Conservation (phyloP, 2,797 vertebrate species). For the Malurus splendens region DNA sequence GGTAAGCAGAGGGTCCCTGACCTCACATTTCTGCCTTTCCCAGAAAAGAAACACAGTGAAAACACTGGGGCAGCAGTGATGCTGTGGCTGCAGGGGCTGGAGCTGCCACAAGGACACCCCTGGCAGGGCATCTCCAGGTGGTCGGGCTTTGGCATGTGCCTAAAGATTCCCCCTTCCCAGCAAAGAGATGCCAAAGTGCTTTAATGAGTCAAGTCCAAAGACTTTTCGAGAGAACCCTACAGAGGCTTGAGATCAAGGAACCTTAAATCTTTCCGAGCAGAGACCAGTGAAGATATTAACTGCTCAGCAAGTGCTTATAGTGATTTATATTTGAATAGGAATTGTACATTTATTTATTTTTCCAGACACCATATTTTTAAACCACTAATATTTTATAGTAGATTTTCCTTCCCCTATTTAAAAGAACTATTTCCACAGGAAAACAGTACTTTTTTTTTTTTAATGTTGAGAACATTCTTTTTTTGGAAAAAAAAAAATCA, state of each 20-base stretch:
- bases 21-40: background rate
- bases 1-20: accelerated
- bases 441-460: background rate
- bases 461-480: conserved; percentile 17
- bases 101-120: accelerated
- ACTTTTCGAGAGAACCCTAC: conserved; percentile 1
- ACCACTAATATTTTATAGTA: conserved; percentile 58
- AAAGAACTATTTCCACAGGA: conserved; percentile 34
- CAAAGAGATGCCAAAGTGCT: conserved; percentile 41
- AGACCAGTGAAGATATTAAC: background rate
- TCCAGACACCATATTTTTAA: conserved; percentile 60
- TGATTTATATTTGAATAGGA: conserved; percentile 47
- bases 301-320: conserved; percentile 47
- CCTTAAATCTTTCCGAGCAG: conserved; percentile 1
- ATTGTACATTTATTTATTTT: conserved; percentile 66
- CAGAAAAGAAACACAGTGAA: accelerated
- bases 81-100: background rate
- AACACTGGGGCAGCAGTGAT: background rate
- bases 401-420: conserved; percentile 55
- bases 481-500: background rate
- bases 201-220: conserved; percentile 48
- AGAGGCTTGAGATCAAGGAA: background rate
- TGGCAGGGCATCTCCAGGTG: background rate
- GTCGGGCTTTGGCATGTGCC: background rate
- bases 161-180: background rate